Evolutionary conservation across 2,888 invertebrate genomes (phyloP), one percentile per base, ranked within the genome.

Genomic region (Cephus sareptanus): DNA sequence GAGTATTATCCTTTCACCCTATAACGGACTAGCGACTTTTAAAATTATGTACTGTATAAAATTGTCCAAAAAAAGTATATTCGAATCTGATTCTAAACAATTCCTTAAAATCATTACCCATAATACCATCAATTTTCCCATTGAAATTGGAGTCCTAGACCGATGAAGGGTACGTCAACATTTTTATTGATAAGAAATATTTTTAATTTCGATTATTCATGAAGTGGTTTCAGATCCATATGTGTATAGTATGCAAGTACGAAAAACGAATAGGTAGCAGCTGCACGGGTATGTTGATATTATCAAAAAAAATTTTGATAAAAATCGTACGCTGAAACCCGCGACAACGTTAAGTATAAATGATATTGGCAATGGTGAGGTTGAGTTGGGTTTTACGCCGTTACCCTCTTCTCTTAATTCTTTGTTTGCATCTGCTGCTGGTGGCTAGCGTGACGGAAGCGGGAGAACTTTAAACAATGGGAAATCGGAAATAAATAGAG

Each of bases 1-100:
- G 56, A 56, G 81, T 74, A 78, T 78, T 80, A 87, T 85, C 83
- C 86, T 83, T 89, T 88, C 84, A 77, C 76, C 30, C 15, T 80
- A 81, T 84, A 85, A 85, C 85, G 83, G 84, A 84, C 83, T 79
- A 71, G 75, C 56, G 9, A 56, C 56, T 56, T 23, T 23, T 15
- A 23, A 23, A 56, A 56, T 56, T 23, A 23, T 23, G 9, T 56
- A 56, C 56, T 56, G 2, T 56, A 56, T 23, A 15, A 56, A 56
- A 56, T 56, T 56, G 2, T 56, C 40, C 0, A 40, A 23, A 40
- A 37, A 40, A 23, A 23, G 2, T 4, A 6, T 0, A 23, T 40
- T 40, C 6, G 15, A 40, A 40, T 40, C 40, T 6, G 23, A 40
- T 40, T 40, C 23, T 40, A 40, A 40, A 40, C 40, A 40, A 40